Conservation (phyloP, 2,113 vertebrate species). For the Corythoichthys haematopterus region DNA sequence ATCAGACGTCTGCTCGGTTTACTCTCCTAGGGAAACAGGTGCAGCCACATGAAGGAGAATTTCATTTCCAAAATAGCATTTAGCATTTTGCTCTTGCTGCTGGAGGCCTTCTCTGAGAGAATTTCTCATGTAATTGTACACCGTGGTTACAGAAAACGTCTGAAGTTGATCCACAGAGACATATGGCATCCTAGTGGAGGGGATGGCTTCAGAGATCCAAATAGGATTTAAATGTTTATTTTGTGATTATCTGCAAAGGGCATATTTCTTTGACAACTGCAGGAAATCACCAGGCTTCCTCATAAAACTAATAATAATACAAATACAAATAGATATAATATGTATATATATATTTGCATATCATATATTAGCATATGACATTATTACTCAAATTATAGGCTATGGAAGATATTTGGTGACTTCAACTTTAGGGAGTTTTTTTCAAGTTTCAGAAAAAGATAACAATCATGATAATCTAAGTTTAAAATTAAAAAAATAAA, state of each 20-base stretch:
- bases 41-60: conserved; percentile 92
- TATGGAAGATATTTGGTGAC: too few species aligned
- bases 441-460: too few species aligned
- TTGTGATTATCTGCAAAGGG: conserved; percentile 47
- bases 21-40: conserved; percentile 94
- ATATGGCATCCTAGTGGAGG: conserved; percentile 67
- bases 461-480: too few species aligned
- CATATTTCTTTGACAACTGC: conserved; percentile 28
- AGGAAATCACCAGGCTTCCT: conserved; percentile 34
- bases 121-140: conserved; percentile 78
- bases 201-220: conserved; percentile 47
- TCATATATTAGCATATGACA: too few species aligned
- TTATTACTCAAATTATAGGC: too few species aligned
- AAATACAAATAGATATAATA: neutral
- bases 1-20: conserved; percentile 88
- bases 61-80: conserved; percentile 96
- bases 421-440: too few species aligned
- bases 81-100: conserved; percentile 82
- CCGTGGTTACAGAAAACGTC: conserved; percentile 66
- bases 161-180: conserved; percentile 73
- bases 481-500: too few species aligned
- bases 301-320: neutral
- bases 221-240: conserved; percentile 56
- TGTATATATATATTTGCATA: neutral
- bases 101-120: conserved; percentile 82